Percentiles rank a stretch among this genome's conserved stretches.
Conservation (phyloP, 2,888 invertebrate genomes). For the Panzeria rudis region DNA sequence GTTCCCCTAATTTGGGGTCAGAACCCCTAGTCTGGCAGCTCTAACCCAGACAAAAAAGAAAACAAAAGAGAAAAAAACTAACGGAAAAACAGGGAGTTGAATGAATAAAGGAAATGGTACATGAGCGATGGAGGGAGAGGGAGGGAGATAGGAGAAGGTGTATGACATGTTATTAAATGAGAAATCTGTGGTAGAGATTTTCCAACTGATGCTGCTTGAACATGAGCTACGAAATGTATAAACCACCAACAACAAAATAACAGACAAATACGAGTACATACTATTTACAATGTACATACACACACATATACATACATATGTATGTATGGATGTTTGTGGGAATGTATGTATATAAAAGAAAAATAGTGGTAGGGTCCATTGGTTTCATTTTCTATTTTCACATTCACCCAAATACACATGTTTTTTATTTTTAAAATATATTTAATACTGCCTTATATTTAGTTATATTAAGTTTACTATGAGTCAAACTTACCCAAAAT, state of each 20-base stretch:
- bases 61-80: conserved; percentile 17
- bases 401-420: not conserved
- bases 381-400: not conserved
- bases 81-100: conserved; percentile 55
- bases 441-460: not conserved
- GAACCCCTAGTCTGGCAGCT: too few relatives aligned
- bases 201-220: conserved; percentile 49
- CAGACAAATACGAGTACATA: conserved; percentile 2
- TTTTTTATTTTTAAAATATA: not conserved
- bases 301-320: not conserved
- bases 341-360: not conserved
- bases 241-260: conserved; percentile 11
- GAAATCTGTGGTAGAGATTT: conserved; percentile 69
- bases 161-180: conserved; percentile 59
- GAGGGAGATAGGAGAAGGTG: not conserved
- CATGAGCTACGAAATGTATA: not conserved
- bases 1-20: too few relatives aligned
- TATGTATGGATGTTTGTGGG: too few relatives aligned
- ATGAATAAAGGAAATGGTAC: conserved; percentile 3
- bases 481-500: conserved; percentile 81
- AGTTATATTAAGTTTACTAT: not conserved
- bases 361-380: not conserved
- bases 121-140: not conserved
- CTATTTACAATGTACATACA: not conserved
- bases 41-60: too few relatives aligned